Evolutionary conservation across 2,888 invertebrate genomes (phyloP).

Genomic region (Clunio marinus): DNA sequence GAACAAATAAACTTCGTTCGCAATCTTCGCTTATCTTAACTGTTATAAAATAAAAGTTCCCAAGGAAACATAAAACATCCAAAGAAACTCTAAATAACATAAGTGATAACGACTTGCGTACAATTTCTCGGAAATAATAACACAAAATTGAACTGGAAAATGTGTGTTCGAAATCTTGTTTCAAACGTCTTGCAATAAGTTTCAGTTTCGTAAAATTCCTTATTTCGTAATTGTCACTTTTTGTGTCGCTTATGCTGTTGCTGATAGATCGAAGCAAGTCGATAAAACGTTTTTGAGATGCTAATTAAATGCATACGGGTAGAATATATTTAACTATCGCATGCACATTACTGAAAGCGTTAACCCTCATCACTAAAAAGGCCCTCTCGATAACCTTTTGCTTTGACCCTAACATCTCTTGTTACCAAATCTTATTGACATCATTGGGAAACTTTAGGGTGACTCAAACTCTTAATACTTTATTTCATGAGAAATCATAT

Average conservation of each 20-base stretch:
- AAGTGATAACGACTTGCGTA: not conserved
- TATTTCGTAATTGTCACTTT: too few relatives aligned
- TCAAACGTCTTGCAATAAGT: too few relatives aligned
- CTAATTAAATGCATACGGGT: conserved; percentile 14
- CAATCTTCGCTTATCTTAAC: not conserved
- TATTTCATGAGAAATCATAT: too few relatives aligned
- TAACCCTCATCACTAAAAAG: not conserved
- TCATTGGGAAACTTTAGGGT: not conserved
- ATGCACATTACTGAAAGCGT: not conserved
- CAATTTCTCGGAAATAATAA: not conserved
- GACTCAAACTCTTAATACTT: too few relatives aligned
- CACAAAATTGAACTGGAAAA: too few relatives aligned
- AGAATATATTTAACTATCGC: not conserved
- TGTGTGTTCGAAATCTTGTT: too few relatives aligned
- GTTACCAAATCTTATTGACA: not conserved
- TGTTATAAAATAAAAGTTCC: not conserved
- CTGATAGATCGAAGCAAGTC: too few relatives aligned
- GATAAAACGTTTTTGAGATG: not conserved
- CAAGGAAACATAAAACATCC: not conserved
- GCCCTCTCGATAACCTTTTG: not conserved
- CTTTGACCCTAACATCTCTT: not conserved
- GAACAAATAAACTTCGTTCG: too few relatives aligned
- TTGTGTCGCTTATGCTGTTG: too few relatives aligned
- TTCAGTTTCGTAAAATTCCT: too few relatives aligned
- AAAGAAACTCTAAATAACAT: not conserved